Base-by-base conservation (phyloP, 2,797 vertebrate species). In the Pangasius larnaudii region DNA sequence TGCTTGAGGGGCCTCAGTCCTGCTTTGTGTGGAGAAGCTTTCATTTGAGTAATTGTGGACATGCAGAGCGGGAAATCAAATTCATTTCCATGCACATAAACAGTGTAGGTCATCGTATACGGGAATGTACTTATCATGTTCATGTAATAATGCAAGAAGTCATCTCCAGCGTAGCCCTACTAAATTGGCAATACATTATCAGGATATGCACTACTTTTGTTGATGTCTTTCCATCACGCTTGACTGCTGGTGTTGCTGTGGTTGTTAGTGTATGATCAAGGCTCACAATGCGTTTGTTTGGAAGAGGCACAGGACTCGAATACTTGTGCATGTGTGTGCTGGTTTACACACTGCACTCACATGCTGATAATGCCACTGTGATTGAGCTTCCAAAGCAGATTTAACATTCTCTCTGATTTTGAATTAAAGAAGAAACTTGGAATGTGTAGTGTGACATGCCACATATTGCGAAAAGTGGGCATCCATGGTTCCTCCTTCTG, bases 381-480 rank as follows among this genome's bases (percentile, higher is more conserved):
- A 90, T 93, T 96, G 96, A 96, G 95, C 91, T 19, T 85, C 79
- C 86, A n/a, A 27, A 72, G 14, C 65, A 77, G 51, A 84, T 69
- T 69, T 51, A 18, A 42, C 53, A 59, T 42, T 42, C 51, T 85
- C 18, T 18, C 53, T 10, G 6, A 61, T 74, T 46, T 16, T 19
- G 24, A 59, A 58, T 74, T 11, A 22, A 74, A 85, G 33, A 74
- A 42, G 14, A 42, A 42, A 58, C 84, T 27, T 22, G 6, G 51
- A 36, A 39, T 0, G 30, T 39, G 36, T 36, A 89, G 42, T 53
- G 51, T 5, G 74, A 85, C 83, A 88, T 95, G 96, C 96, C 96
- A 96, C 96, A 90, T 95, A 95, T 95, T 93, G 96, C 95, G 81
- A 92, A 94, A 93, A 96, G 96, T 96, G 96, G 96, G 96, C 94